Evolutionary conservation across 2,797 vertebrate genomes (phyloP), one percentile per base, ranked within the genome.

Genomic region (Streptopelia turtur): DNA sequence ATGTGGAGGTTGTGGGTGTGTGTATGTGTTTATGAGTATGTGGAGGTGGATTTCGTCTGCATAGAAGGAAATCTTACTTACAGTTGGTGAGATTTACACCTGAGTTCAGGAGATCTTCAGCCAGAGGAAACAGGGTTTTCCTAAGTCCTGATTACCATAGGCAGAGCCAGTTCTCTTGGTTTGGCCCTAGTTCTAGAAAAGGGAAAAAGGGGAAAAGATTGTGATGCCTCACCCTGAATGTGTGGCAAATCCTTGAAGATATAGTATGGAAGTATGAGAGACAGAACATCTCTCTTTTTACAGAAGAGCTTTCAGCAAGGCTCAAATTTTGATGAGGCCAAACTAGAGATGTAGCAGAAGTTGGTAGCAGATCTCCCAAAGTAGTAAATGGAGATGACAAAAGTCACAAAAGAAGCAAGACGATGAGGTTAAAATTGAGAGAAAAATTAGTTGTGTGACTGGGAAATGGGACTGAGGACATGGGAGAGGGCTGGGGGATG

Each of bases 1-100:
- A 22, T 6, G 7, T 11, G 20, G 6, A 3, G 5, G 15, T 9
- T 60, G 22, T 13, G 31, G 13, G 5, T 4, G 4, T 28, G 13
- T 66, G 25, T 37, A 25, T 68, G 20, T 27, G 12, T 43, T 75
- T 82, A 13, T 31, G 50, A 79, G n/a, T 39, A 4, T 1, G 10
- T 56, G 47, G 47, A 87, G 31, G 33, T 69, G 5, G 8, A 56
- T 57, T 50, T 90, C n/a, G 15, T 77, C 59, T 80, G 43, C 69
- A 37, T 13, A 33, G 43, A 70, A 83, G 30, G 17, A 86, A 92
- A 61, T 49, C 49, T 57, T 69, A 16, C 17, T 77, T 75, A 57
- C 1, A 56, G 24, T 15, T 68, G 16, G 10, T 69, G 56, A 78
- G 70, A 94, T 71, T 90, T 87, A 70, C 39, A 69, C 17, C 27